Evolutionary conservation across 1,140 invertebrate species (phyloP).

Genomic region (Drosophila fuyamai): DNA sequence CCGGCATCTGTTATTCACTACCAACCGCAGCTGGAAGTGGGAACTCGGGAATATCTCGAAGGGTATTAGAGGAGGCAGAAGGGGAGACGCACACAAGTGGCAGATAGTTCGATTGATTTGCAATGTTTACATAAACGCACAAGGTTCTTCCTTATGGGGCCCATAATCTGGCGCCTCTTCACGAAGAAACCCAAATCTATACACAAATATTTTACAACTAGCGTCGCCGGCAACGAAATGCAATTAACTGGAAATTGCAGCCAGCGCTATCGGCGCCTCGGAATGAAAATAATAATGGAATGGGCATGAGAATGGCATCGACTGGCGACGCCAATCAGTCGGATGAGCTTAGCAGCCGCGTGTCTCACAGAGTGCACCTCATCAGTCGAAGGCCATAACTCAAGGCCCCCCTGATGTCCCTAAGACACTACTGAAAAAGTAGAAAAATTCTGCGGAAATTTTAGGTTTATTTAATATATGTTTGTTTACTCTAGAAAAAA

Average conservation of each 20-base stretch:
- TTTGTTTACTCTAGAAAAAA: no score
- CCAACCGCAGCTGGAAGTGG: constrained; percentile 18
- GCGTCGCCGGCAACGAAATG: constrained; percentile 36
- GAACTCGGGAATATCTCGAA: constrained; percentile 1
- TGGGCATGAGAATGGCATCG: constrained; percentile 1
- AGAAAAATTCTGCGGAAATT: neutral
- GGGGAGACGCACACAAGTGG: constrained; percentile 23
- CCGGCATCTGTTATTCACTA: constrained; percentile 22
- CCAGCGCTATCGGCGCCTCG: constrained; percentile 28
- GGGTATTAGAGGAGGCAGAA: constrained; percentile 1
- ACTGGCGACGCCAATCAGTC: constrained; percentile 48
- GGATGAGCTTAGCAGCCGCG: constrained; percentile 53
- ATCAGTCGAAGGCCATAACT: constrained; percentile 2
- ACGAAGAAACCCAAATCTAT: constrained; percentile 49
- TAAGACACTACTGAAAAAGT: neutral
- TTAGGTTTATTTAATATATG: no score
- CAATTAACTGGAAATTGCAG: constrained; percentile 57
- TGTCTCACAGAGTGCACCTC: constrained; percentile 34
- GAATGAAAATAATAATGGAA: constrained; percentile 1
- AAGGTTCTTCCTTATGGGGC: constrained; percentile 55
- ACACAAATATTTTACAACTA: constrained; percentile 59
- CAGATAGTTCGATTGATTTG: constrained; percentile 57
- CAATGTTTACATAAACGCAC: constrained; percentile 53
- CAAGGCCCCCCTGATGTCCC: neutral
- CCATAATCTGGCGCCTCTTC: constrained; percentile 53